Evolutionary conservation across 2,113 vertebrate genomes (phyloP), one percentile per base, ranked within the genome.

Genomic region (Euleptes europaea): DNA sequence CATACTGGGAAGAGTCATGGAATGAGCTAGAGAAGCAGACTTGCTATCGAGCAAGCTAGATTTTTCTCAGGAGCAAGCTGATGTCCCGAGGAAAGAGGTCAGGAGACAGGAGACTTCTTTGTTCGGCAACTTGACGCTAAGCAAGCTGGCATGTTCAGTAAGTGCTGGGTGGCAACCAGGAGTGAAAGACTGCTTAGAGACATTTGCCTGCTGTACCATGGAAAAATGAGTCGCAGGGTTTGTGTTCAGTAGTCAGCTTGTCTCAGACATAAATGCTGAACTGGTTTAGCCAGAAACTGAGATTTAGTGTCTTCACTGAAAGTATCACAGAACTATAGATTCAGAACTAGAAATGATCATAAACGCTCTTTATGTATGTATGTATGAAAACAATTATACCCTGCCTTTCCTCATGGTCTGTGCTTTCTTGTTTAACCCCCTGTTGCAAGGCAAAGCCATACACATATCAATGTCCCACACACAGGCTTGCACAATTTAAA

Each of bases 41-140:
- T 47, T 75, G 87, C 81, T 91, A 91, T 90, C 89, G 86, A 80
- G 75, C 1, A 87, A 84, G 40, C 26, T 88, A 90, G 14, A n/a
- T 83, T 90, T 85, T 90, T 92, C 57, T 88, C 69, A 42, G 84
- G 78, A 92, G 83, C 83, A 88, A 85, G 54, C 77, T 80, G 49
- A 87, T 92, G 90, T 92, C 91, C 92, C 92, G 83, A 90, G 57
- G 75, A 89, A 88, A 73, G 73, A 90, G 92, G 88, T 94, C 90
- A 91, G 12, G 86, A 88, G 92, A 82, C 65, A 74, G 69, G 47
- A 88, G 54, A 28, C 86, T 91, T 88, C 91, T 93, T 92, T 91
- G 35, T 89, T 91, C 92, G 90, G 91, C 91, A 91, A 82, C 85
- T 86, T 80, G 75, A 72, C 38, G 21, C 60, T 28, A 76, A 83